phyloP scores from a whole-genome alignment of 1,140 invertebrate species.

The Oryctes rhinoceros region DNA sequence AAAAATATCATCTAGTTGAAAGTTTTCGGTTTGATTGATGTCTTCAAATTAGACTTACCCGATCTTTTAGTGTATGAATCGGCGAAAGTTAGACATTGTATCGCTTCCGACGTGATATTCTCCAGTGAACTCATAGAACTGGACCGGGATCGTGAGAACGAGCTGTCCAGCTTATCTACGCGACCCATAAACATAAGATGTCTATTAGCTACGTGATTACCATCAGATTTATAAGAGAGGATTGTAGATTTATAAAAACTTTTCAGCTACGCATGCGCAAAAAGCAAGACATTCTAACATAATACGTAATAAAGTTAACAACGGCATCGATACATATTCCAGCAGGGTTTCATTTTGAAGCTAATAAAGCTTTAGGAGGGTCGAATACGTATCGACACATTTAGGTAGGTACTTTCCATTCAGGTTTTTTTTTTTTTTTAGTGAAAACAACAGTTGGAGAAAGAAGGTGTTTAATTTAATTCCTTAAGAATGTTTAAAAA shows the following conservation, averaged over 20 bases:
- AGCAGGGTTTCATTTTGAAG: not conserved
- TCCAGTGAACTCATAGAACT: slow-evolving; percentile 97
- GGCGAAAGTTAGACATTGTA: slow-evolving; percentile 94
- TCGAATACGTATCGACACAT: not conserved
- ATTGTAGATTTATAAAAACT: slow-evolving; percentile 41
- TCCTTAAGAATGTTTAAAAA: not conserved
- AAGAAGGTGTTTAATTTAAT: slow-evolving; percentile 2
- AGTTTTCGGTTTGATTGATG: slow-evolving; percentile 15
- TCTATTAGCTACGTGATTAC: slow-evolving; percentile 46
- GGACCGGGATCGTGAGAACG: slow-evolving; percentile 93
- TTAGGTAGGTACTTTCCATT: not conserved
- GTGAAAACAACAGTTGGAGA: not conserved
- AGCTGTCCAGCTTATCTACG: slow-evolving; percentile 95
- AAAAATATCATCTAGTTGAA: not conserved
- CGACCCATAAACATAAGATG: slow-evolving; percentile 70
- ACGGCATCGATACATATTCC: not conserved
- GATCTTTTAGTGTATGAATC: slow-evolving; percentile 95
- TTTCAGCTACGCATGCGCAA: slow-evolving; percentile 33
- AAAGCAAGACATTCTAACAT: slow-evolving; percentile 12
- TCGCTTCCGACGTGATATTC: slow-evolving; percentile 94
- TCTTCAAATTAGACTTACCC: slow-evolving; percentile 67
- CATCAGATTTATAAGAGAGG: slow-evolving; percentile 48
- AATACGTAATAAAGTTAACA: not conserved
- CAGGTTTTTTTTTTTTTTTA: not conserved
- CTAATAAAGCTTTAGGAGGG: not conserved